Evolutionary conservation across 2,888 invertebrate species (phyloP), one percentile per base, ranked within the genome.

Genomic region (Caenorhabditis sp.): DNA sequence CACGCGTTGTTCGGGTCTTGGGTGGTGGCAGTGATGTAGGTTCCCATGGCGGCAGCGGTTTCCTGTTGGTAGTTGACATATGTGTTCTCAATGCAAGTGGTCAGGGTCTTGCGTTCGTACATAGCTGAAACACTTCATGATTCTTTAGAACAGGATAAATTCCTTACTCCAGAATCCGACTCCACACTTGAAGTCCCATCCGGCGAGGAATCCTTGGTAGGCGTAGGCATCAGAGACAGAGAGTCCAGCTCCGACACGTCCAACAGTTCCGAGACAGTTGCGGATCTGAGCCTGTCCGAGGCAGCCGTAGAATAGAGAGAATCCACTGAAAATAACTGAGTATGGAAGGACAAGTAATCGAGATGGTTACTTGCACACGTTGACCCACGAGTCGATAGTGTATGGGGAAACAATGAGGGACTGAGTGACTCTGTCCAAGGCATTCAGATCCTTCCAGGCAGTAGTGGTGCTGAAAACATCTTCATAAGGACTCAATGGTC

Each of bases 141-240:
- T 15, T 4, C 4, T 1, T 15, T 15, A 28, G 20, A 37, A 37
- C 9, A 9, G 8, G 2, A 40, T n/a, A 13, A 18, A 3, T 47
- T 5, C 20, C 72, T 70, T 35, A 85, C 85, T 76, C 78, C 80
- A 85, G 64, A 85, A 85, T 28, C 85, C 85, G 20, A 61, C 85
- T 62, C 85, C 85, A 32, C 85, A 85, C 64, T 84, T 85, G 81
- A 85, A 85, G 24, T 82, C 71, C 85, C 85, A 85, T 44, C 77
- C 82, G 18, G 85, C 84, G 4, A 84, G 20, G 71, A 81, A 82
- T 50, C 84, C 84, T 61, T 82, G 71, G 28, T 84, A 84, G 6
- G 70, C 64, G 50, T 84, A 84, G 24, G 84, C 84, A 28, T 44
- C 40, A 15, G 51, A 13, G 4, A 78, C 44, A 9, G 62, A n/a